Evolutionary conservation across 2,888 invertebrate genomes (phyloP).

Genomic region (Platynereis dumerilii): DNA sequence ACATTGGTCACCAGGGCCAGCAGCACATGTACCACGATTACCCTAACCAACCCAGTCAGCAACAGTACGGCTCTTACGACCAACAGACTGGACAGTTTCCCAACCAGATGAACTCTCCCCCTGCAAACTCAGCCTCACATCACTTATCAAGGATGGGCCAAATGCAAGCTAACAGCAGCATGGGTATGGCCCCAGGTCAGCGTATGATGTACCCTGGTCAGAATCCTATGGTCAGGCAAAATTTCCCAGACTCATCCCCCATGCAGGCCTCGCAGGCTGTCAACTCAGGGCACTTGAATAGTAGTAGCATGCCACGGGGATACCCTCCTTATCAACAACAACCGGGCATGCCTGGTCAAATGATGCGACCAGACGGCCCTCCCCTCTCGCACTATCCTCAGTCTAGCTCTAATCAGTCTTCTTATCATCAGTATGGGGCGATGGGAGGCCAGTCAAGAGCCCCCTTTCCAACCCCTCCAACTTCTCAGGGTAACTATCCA

Average conservation of each 20-base stretch:
- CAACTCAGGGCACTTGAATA: constrained; percentile 3
- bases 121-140: constrained; percentile 8
- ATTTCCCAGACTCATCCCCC: too few species aligned
- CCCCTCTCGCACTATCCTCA: constrained; percentile 43
- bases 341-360: constrained; percentile 20
- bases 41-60: constrained; percentile 30
- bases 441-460: constrained; percentile 37
- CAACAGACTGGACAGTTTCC: constrained; percentile 13
- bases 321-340: constrained; percentile 18
- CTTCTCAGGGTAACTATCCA: constrained; percentile 45
- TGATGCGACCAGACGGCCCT: constrained; percentile 33
- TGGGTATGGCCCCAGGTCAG: background rate
- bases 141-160: constrained; percentile 14
- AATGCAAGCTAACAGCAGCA: constrained; percentile 1
- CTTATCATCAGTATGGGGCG: constrained; percentile 24
- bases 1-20: constrained; percentile 3
- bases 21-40: too few species aligned
- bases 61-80: constrained; percentile 46
- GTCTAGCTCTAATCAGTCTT: constrained; percentile 38
- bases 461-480: constrained; percentile 25
- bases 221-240: too few species aligned
- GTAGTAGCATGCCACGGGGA: constrained; percentile 12
- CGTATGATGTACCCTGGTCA: constrained; percentile 10
- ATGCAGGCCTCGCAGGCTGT: constrained; percentile 1
- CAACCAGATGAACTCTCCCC: constrained; percentile 18